Base-by-base conservation (phyloP, 2,113 vertebrate species). In the Hiodon tergisus region DNA sequence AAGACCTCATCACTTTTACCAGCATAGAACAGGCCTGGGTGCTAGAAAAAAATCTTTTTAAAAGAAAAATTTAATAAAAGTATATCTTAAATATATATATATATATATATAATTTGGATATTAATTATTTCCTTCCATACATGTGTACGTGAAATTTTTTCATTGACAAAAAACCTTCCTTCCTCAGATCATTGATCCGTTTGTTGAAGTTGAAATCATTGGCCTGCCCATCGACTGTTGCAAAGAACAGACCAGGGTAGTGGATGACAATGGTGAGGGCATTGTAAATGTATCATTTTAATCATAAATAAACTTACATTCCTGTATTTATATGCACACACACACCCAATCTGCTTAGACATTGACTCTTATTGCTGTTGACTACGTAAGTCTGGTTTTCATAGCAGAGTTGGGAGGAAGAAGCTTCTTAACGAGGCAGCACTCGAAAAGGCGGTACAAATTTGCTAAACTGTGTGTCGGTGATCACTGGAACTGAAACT, bases 151-250 rank as follows among this genome's bases (percentile, higher is more conserved):
- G 48, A 55, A 11, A 46, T 31, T 14, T 50, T 6, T 54, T n/a
- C 16, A 2, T 53, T 67, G 73, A 57, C 53, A 48, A n/a, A 7
- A 8, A 48, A 69, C 50, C 72, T 74, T 73, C 71, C 54, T 68
- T 62, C 48, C 14, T 62, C 82, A 99, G 97, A 99, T 99, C 81
- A 99, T 99, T 60, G 97, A 99, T 87, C 97, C 97, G 9, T 99
- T 97, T 77, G 97, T 99, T 9, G 97, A 99, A 86, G 95, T 99
- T 85, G 97, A 98, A 89, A 94, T 98, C 78, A 97, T 99, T 74
- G 97, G 97, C 9, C 87, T 99, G 71, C 95, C 97, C 14, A 90
- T 94, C 14, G 97, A 99, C 82, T 98, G 96, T 84, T 96, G 93
- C 87, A 98, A 98, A 87, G 96, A 98, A 79, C 97, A 98, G 81